phyloP scores from a whole-genome alignment of 2,888 invertebrate species.

The Lochmaea capreae region DNA sequence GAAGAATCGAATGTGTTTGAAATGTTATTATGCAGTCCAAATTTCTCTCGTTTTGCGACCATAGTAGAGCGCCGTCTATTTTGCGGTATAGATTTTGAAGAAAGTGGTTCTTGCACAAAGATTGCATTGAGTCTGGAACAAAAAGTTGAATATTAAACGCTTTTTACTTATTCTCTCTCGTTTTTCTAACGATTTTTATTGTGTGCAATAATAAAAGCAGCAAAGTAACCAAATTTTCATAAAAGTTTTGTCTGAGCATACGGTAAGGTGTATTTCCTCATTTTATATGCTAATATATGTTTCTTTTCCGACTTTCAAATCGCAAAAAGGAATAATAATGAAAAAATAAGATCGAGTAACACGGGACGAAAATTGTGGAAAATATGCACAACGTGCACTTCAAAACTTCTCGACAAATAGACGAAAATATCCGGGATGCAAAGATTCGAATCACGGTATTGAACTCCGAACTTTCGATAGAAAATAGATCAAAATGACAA shows the following conservation, averaged over 20 bases:
- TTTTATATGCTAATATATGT: neutral
- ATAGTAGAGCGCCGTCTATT: constrained; percentile 90
- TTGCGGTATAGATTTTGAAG: constrained; percentile 89
- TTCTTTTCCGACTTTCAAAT: neutral
- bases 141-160: neutral
- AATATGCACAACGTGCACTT: neutral
- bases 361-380: neutral
- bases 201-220: neutral
- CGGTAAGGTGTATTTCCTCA: neutral
- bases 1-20: constrained; percentile 93
- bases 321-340: neutral
- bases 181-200: neutral
- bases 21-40: constrained; percentile 93
- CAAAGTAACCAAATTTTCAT: neutral
- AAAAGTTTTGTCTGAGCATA: neutral
- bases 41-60: constrained; percentile 91
- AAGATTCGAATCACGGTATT: constrained; percentile 7
- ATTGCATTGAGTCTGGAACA: constrained; percentile 87
- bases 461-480: constrained; percentile 1
- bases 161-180: no score
- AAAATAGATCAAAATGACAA: neutral
- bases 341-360: neutral
- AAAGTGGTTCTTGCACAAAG: constrained; percentile 90
- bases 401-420: constrained; percentile 17
- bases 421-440: neutral